Base-by-base conservation (phyloP, 2,113 vertebrate genomes). In the Fregata magnificens region DNA sequence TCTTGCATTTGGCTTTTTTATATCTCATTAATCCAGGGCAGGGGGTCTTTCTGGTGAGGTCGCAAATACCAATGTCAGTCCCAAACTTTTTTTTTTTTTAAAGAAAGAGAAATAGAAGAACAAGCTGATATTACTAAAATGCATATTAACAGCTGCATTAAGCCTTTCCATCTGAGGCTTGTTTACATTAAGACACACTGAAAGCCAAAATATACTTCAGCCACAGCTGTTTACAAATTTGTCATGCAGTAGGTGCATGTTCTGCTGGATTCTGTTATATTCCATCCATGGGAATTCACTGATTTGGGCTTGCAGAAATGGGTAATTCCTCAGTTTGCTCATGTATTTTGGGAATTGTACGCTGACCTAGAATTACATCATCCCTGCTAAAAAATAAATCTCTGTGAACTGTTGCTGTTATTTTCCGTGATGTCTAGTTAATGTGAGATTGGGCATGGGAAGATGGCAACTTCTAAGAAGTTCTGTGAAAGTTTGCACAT, bases 201-300 rank as follows among this genome's bases (percentile, higher is more conserved):
- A 88, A 88, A 88, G 45, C 58, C 36, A 72, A 44, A 72, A 26
- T 29, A 26, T 44, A 38, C 24, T 59, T 84, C 22, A 42, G 13
- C 45, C 8, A 3, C 50, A 38, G 47, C 52, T 59, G 11, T 79
- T 53, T 10, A 19, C 18, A 15, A 47, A n/a, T 36, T 67, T 63
- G 16, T 22, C 62, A 44, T 1, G 2, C 29, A 63, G 25, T 13
- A 58, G 69, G 16, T 19, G 17, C 1, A 0, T n/a, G 13, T 61
- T 56, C 31, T 53, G 44, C n/a, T 63, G 78, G 21, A 36, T 88
- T 82, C 42, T 42, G 4, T 71, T 82, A 2, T 7, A 45, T 32
- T 82, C 44, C n/a, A 82, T 1, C 9, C 25, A 26, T 3, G 4
- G 32, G 21, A 67, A 42, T 9, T 76, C 53, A 55, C 10, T 47